Evolutionary conservation across 2,797 vertebrate species (phyloP).

Genomic region (Rhyacichthys aspro): DNA sequence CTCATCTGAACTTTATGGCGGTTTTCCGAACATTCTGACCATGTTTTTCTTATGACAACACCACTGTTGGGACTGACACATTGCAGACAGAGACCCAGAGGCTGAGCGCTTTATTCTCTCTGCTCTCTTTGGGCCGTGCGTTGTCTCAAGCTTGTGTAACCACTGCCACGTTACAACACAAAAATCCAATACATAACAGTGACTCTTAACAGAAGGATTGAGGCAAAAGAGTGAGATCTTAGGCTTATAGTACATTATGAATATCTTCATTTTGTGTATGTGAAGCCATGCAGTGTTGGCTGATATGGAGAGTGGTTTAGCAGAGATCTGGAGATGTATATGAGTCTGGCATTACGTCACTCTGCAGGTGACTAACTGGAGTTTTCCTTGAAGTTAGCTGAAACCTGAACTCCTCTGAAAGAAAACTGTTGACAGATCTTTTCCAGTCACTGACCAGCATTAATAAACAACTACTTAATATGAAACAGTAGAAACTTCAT

Average conservation of each 20-base stretch:
- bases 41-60: slow-evolving; percentile 21
- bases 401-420: not conserved
- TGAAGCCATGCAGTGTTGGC: not conserved
- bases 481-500: not conserved
- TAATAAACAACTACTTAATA: not conserved
- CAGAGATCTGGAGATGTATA: not conserved
- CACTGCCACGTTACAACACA: slow-evolving; percentile 69
- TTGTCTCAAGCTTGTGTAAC: slow-evolving; percentile 66
- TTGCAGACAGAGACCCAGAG: slow-evolving; percentile 22
- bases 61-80: not conserved
- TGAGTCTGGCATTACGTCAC: slow-evolving; percentile 12
- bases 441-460: not conserved
- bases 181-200: slow-evolving; percentile 22
- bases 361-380: slow-evolving; percentile 7
- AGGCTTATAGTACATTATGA: not conserved
- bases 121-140: slow-evolving; percentile 43
- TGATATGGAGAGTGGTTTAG: not conserved
- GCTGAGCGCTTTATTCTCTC: slow-evolving; percentile 38
- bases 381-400: slow-evolving; percentile 6
- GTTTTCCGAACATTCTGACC: not conserved
- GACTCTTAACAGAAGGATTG: slow-evolving; percentile 50
- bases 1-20: not conserved
- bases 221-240: slow-evolving; percentile 6
- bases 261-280: slow-evolving; percentile 1
- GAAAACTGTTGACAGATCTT: not conserved